Percentiles rank a stretch among this genome's conserved stretches.
Evolutionary conservation across 2,113 vertebrate species (phyloP).

Genomic region (Cheirogaleus medius): DNA sequence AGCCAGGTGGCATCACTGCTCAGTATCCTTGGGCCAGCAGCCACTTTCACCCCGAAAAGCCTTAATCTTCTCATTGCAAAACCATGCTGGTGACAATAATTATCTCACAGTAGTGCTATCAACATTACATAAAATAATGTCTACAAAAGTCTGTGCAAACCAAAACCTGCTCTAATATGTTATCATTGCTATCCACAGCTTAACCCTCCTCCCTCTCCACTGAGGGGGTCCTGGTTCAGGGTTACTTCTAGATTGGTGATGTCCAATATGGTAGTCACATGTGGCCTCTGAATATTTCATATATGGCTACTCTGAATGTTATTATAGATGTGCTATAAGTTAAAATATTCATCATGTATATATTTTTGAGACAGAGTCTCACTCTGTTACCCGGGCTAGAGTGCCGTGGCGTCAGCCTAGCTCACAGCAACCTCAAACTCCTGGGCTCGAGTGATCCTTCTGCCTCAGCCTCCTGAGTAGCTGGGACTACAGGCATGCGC

Average conservation of each 20-base stretch:
- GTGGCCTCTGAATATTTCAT: not conserved
- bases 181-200: not conserved
- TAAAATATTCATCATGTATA: not conserved
- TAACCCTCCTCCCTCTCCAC: not conserved
- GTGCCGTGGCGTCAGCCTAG: too few species aligned
- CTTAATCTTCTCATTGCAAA: constrained; percentile 18
- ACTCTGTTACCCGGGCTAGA: too few species aligned
- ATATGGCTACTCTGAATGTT: not conserved
- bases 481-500: too few species aligned
- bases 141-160: not conserved
- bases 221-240: not conserved
- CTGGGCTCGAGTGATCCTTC: too few species aligned
- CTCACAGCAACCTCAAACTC: too few species aligned
- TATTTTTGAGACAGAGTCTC: too few species aligned
- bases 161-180: not conserved
- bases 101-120: not conserved
- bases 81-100: not conserved
- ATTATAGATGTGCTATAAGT: not conserved
- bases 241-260: not conserved
- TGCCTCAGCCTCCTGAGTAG: too few species aligned
- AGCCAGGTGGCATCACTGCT: not conserved
- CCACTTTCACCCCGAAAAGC: not conserved
- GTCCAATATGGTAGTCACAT: not conserved
- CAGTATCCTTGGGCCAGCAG: too few species aligned
- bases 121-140: not conserved